Percentiles rank a stretch among this genome's conserved stretches.
Evolutionary conservation across 2,888 invertebrate species (phyloP).

Genomic region (Rhamphomyia laevipes): DNA sequence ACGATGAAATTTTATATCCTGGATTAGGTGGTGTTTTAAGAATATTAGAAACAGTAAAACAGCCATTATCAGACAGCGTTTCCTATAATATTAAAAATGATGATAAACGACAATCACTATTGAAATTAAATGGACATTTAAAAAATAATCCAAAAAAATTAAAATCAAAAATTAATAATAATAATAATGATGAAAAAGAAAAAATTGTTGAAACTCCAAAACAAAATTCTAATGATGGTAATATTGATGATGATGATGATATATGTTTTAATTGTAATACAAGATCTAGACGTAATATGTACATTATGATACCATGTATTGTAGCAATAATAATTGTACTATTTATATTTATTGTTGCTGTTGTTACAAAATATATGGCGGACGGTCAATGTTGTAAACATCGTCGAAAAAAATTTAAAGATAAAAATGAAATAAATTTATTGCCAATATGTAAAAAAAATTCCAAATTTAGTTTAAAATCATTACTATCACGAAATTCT

Average conservation of each 20-base stretch:
- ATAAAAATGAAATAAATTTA: no score
- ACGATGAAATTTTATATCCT: slow-evolving; percentile 32
- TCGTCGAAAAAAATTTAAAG: not conserved
- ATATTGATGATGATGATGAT: not conserved
- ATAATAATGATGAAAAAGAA: not conserved
- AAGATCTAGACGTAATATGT: not conserved
- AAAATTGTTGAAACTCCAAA: slow-evolving; percentile 1
- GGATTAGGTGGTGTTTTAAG: slow-evolving; percentile 31
- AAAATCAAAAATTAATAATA: not conserved
- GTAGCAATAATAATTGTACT: slow-evolving; percentile 5
- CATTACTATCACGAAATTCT: no score
- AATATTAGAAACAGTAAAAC: slow-evolving; percentile 23
- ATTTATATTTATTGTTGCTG: slow-evolving; percentile 9
- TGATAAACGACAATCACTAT: not conserved
- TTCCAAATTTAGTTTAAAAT: no score
- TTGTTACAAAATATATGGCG: slow-evolving; percentile 9
- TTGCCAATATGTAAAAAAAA: no score
- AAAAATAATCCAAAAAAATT: not conserved
- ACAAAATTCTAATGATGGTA: not conserved
- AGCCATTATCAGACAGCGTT: not conserved
- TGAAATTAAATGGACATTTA: not conserved
- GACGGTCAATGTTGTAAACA: not conserved
- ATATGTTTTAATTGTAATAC: not conserved
- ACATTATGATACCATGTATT: slow-evolving; percentile 6
- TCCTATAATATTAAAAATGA: not conserved